Base-by-base conservation (phyloP, 2,797 vertebrate species). In the Halcyon leucocephala region DNA sequence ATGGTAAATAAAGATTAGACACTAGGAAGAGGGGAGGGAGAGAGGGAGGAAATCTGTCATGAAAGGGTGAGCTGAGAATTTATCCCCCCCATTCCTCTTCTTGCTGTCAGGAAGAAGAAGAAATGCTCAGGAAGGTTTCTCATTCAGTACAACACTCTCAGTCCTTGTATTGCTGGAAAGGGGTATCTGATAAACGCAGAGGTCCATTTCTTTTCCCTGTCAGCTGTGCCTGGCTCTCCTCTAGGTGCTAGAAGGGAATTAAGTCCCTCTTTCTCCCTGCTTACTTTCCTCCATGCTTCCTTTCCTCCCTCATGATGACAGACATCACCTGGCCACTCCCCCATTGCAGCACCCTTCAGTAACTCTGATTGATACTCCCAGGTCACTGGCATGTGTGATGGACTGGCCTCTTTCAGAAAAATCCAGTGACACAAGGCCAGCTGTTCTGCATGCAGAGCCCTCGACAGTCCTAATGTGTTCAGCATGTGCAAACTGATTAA, bases 401-500 rank as follows among this genome's bases (percentile, higher is more conserved):
- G 24, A 72, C 21, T 21, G 21, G 37, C 2, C 7, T 78, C 20
- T 82, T 90, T 31, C 65, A 66, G 76, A 79, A 83, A 91, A 93
- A 58, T 17, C 18, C 6, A 1, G 35, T 55, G 61, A 71, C 8
- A 51, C 1, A 3, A 39, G 48, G 69, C n/a, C 61, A 82, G 51
- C 21, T 8, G 0, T 64, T 81, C 42, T 46, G 25, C 49, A 81
- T 26, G 35, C 33, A 83, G 57, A 92, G 12, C 26, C 15, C 60
- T 92, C 35, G 52, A 89, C 80, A 46, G 35, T 80, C 77, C 21
- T 92, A 74, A 92, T 65, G 64, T 35, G 46, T 81, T 93, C 85
- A 82, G 55, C 42, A 90, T 86, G 76, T 66, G 85, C 49, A 88
- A 81, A 41, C 41, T 69, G 72, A 91, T 84, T 65, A 78, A 88